These are phyloP conservation scores for Alectura lathami DNA, from an alignment of 2,113 vertebrate genomes.

Conservation along the genomic window DNA sequence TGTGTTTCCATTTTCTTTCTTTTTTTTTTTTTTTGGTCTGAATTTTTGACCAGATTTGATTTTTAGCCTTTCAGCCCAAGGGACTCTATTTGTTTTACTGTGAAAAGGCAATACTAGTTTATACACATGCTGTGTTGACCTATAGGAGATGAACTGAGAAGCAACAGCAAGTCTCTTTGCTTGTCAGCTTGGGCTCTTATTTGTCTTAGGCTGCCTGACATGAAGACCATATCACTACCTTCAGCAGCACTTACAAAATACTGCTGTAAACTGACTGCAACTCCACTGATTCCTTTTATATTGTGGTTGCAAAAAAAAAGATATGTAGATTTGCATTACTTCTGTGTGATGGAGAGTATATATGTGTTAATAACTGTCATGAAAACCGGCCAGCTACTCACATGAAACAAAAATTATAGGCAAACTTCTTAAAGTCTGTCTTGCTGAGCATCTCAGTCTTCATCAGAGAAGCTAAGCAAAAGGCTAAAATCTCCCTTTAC, in stretches of 20 bases:
- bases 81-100: neutral
- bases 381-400: neutral
- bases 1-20: accelerated
- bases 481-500: neutral
- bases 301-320: neutral
- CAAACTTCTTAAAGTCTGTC: neutral
- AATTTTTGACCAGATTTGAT: neutral
- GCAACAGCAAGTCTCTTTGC: neutral
- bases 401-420: neutral
- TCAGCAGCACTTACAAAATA: neutral
- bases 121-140: neutral
- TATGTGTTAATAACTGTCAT: neutral
- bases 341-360: neutral
- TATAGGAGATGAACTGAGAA: neutral
- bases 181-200: neutral
- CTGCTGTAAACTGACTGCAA: neutral
- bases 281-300: neutral
- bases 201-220: neutral
- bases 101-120: neutral
- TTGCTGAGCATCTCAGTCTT: neutral
- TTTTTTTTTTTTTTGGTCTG: neutral
- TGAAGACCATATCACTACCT: neutral
- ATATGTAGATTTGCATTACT: neutral
- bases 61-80: neutral
- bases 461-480: neutral